Evolutionary conservation across 2,888 invertebrate genomes (phyloP), one percentile per base, ranked within the genome.

Genomic region (Lithophane ornitopus): DNA sequence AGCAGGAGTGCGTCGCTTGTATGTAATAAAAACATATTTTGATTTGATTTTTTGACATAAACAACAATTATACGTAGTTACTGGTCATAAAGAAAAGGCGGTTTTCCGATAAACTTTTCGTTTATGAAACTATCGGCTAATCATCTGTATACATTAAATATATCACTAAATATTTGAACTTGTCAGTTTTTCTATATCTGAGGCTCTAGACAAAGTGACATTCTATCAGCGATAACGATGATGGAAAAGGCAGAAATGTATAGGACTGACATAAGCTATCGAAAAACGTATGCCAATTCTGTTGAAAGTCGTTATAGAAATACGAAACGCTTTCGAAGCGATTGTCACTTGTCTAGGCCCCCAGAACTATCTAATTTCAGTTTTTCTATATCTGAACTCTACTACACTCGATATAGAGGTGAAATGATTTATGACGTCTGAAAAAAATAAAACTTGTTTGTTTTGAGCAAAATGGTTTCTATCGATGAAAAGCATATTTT

Each of bases 401-500:
- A 22, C 52, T 61, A 7, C 58, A 52, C 4, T 76, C 39, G 41
- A 52, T 49, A 63, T 16, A 67, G 19, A 62, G 8, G 28, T 34
- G 11, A 58, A 56, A 63, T 77, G 22, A 78, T 78, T 63, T 44
- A 63, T 44, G 41, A 63, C 6, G 34, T 34, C 0, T 19, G 19
- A 12, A 34, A 16, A n/a, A 7, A 0, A 52, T 22, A 34, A 26
- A 54, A 58, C 28, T 39, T 58, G 70, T 63, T 49, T 58, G 34
- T 52, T 77, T 56, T 8, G 34, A 65, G 44, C 58, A 8, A 65
- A 78, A 70, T 49, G 49, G 34, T 78, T 77, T 52, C 58, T 58
- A 39, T 52, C 52, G 78, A 78, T 70, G 70, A 78, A 70, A 78
- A 70, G 22, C 34, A 78, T 70, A 63, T 71, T 71, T 78, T 78